Percentiles rank a stretch among this genome's conserved stretches.
phyloP scores from a whole-genome alignment of 2,888 invertebrate species.

The Drosophila mayaguana region DNA sequence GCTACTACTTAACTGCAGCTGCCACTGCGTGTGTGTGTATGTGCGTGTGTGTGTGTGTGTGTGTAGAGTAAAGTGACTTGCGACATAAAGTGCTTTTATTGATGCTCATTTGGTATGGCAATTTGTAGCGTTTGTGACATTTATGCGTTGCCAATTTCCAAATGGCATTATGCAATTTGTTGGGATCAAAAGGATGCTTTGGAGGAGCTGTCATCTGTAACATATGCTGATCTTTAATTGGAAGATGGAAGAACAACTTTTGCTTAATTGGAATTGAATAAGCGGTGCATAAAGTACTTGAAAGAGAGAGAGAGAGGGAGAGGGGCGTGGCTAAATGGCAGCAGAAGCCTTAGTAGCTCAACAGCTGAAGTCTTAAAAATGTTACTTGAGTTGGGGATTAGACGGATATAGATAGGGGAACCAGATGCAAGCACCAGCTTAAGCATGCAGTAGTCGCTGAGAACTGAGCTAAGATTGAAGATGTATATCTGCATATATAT shows the following conservation, averaged over 20 bases:
- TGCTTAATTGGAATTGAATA: slow-evolving; percentile 37
- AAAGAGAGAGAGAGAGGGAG: not conserved
- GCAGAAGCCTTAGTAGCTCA: slow-evolving; percentile 30
- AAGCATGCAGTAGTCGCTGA: slow-evolving; percentile 21
- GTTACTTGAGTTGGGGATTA: slow-evolving; percentile 27
- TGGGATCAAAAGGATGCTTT: not conserved
- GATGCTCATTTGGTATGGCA: slow-evolving; percentile 79
- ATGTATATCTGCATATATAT: not conserved
- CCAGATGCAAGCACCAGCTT: not conserved
- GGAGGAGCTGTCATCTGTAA: slow-evolving; percentile 24
- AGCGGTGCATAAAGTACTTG: not conserved
- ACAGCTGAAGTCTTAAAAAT: slow-evolving; percentile 56
- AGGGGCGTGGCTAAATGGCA: not conserved
- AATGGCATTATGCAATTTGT: slow-evolving; percentile 73
- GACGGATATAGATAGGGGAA: not conserved
- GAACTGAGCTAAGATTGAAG: not conserved
- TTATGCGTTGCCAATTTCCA: slow-evolving; percentile 74
- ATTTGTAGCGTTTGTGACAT: slow-evolving; percentile 81
- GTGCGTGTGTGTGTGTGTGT: not conserved
- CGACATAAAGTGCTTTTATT: slow-evolving; percentile 79
- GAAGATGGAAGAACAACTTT: slow-evolving; percentile 8
- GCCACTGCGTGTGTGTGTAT: slow-evolving; percentile 9
- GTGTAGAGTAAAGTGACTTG: slow-evolving; percentile 69
- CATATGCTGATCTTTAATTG: slow-evolving; percentile 22
- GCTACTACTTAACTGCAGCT: slow-evolving; percentile 67